These are phyloP conservation scores for Neoascia interrupta DNA, from an alignment of 2,888 invertebrate species.

Conservation along the genomic window DNA sequence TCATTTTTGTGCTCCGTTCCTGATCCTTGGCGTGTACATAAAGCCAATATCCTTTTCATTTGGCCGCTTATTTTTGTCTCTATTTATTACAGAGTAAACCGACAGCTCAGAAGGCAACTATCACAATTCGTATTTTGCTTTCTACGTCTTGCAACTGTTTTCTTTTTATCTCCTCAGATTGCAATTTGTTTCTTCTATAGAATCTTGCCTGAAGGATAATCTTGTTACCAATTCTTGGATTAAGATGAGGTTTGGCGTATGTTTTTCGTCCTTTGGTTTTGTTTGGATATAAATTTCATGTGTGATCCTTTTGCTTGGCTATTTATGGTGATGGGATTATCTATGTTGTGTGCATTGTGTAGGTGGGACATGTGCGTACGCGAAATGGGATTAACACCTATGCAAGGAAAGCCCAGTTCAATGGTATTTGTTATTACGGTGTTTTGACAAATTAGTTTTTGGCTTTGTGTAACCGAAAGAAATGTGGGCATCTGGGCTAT, in stretches of 20 bases:
- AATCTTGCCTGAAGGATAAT: constrained; percentile 50
- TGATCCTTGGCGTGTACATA: constrained; percentile 53
- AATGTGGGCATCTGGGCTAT: no score
- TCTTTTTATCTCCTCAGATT: constrained; percentile 31
- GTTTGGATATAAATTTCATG: constrained; percentile 40
- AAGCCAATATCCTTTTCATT: constrained; percentile 68
- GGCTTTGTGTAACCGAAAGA: no score
- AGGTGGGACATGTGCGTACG: constrained; percentile 26
- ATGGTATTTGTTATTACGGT: constrained; percentile 9
- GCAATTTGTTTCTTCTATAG: not conserved
- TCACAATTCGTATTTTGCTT: constrained; percentile 18
- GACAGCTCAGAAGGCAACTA: constrained; percentile 25
- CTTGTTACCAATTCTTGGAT: constrained; percentile 63
- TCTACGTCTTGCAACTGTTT: constrained; percentile 27
- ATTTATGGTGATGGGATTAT: constrained; percentile 65
- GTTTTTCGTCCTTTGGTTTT: constrained; percentile 1
- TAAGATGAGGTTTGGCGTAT: constrained; percentile 16
- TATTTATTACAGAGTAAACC: constrained; percentile 47
- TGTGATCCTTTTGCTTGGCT: constrained; percentile 48
- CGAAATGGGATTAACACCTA: constrained; percentile 66
- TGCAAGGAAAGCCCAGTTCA: constrained; percentile 26
- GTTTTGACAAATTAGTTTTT: constrained; percentile 48
- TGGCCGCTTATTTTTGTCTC: constrained; percentile 61
- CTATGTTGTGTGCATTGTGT: constrained; percentile 25
- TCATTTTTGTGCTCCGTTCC: no score